Conservation (phyloP, 2,113 vertebrate genomes). For the Silurus glanis region DNA sequence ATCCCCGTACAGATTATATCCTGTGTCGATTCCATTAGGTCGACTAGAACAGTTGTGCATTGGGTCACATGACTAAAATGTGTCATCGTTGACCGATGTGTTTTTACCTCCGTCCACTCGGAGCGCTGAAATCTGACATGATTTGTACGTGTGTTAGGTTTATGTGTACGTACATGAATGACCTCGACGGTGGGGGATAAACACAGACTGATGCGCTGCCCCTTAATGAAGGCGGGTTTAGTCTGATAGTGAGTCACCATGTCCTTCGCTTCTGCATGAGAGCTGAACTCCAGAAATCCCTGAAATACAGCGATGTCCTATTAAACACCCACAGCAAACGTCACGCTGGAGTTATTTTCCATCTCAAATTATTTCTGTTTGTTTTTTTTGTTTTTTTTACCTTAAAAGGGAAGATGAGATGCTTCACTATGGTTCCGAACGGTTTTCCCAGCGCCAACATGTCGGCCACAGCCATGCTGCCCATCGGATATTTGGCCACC, state of each 20-base stretch:
- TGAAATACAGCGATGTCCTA: not conserved
- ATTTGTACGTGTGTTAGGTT: not conserved
- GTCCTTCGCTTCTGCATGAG: constrained; percentile 51
- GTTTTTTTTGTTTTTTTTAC: constrained; percentile 24
- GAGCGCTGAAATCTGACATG: not conserved
- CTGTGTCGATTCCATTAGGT: too few relatives aligned
- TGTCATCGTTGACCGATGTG: too few relatives aligned
- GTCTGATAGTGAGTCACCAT: constrained; percentile 54
- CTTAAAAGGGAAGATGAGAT: constrained; percentile 53
- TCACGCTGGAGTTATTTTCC: not conserved
- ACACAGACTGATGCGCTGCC: constrained; percentile 44
- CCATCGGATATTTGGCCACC: constrained; percentile 54
- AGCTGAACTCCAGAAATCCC: constrained; percentile 59
- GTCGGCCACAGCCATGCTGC: constrained; percentile 42
- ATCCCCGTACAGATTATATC: too few relatives aligned
- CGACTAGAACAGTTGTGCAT: too few relatives aligned
- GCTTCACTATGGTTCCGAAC: constrained; percentile 52
- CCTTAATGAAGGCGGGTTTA: constrained; percentile 54
- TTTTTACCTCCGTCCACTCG: too few relatives aligned
- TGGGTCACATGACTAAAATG: too few relatives aligned
- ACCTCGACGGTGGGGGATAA: constrained; percentile 50
- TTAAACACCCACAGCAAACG: not conserved
- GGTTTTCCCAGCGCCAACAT: constrained; percentile 47
- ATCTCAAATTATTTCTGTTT: not conserved
- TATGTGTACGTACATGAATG: constrained; percentile 47